These are phyloP conservation scores for Tragelaphus scriptus DNA, from an alignment of 2,113 vertebrate genomes.

Conservation along the genomic window DNA sequence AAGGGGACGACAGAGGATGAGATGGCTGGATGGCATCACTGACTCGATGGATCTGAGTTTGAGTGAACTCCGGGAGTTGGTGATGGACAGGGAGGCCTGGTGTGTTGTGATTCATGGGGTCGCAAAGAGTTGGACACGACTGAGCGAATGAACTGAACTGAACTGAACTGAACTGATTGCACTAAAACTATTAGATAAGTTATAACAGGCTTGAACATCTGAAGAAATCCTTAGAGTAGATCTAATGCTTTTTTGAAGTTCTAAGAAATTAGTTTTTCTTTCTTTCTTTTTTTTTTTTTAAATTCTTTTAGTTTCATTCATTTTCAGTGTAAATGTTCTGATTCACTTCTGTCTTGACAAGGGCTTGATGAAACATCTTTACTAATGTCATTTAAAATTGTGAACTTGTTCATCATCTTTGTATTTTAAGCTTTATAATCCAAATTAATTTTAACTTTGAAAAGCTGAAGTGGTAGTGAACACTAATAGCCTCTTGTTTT, in stretches of 20 bases:
- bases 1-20: too few relatives aligned
- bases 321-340: not conserved
- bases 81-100: too few relatives aligned
- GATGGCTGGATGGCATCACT: too few relatives aligned
- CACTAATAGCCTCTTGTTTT: not conserved
- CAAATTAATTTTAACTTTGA: not conserved
- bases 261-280: not conserved
- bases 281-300: not conserved
- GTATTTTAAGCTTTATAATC: not conserved
- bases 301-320: not conserved
- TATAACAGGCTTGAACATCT: not conserved
- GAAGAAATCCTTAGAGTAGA: not conserved
- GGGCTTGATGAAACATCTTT: not conserved
- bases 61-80: too few relatives aligned
- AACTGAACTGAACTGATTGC: not conserved
- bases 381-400: constrained; percentile 17
- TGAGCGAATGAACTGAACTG: too few relatives aligned
- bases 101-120: too few relatives aligned
- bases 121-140: too few relatives aligned
- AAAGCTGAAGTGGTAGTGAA: not conserved
- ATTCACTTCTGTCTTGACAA: not conserved
- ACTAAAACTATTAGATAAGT: not conserved
- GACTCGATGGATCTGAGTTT: too few relatives aligned
- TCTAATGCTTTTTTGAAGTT: not conserved
- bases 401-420: not conserved